A percentile compares a stretch with the other conserved stretches of the same genome.
Conservation (phyloP, 2,797 vertebrate species). For the Lacerta bilineata region DNA sequence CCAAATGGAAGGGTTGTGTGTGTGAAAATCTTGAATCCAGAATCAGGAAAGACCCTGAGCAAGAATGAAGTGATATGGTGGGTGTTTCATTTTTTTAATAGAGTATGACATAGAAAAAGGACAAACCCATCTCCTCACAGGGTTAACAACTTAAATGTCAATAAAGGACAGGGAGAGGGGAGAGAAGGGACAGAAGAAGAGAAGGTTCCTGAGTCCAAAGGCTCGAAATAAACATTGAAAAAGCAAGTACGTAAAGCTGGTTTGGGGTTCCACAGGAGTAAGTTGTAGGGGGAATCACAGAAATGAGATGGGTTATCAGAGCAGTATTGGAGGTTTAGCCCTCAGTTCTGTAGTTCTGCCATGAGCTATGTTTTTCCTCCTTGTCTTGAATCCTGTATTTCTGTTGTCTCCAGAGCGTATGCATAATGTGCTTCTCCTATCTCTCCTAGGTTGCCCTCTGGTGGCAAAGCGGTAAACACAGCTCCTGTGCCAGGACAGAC, state of each 20-base stretch:
- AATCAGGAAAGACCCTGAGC: neutral
- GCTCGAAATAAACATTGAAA: neutral
- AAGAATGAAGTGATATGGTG: neutral
- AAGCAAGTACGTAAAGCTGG: neutral
- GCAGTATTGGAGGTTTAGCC: neutral
- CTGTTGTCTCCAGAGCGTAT: neutral
- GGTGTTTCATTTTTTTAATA: neutral
- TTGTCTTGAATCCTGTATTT: neutral
- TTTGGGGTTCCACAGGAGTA: neutral
- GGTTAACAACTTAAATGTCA: neutral
- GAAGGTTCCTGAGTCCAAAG: neutral
- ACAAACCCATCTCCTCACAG: neutral
- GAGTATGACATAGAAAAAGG: neutral
- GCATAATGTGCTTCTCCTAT: slow-evolving; percentile 39
- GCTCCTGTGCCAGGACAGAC: slow-evolving; percentile 90
- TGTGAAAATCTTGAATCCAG: neutral
- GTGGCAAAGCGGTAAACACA: slow-evolving; percentile 89
- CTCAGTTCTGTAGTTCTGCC: neutral
- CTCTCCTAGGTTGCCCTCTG: slow-evolving; percentile 82
- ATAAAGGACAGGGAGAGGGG: neutral
- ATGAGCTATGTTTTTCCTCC: neutral
- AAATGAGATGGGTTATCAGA: neutral
- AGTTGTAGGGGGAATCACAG: neutral
- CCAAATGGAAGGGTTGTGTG: neutral
- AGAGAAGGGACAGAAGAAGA: neutral